phyloP scores from a whole-genome alignment of 2,797 vertebrate genomes.

The Zonotrichia albicollis region DNA sequence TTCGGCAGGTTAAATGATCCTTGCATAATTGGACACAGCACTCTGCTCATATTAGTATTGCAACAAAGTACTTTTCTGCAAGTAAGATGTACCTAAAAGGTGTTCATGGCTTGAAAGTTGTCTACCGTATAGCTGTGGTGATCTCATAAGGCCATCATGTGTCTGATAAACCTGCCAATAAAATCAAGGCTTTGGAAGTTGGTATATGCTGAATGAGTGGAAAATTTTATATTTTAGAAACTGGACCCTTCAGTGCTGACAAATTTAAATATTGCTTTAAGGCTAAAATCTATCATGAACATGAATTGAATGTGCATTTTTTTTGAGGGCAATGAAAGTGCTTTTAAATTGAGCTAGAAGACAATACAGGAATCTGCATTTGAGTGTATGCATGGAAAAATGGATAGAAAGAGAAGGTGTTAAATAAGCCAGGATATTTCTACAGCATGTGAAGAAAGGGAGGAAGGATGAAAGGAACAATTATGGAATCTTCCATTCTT shows the following conservation, averaged over 20 bases:
- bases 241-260: neutral
- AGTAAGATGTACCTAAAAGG: neutral
- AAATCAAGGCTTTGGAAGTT: neutral
- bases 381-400: neutral
- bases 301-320: neutral
- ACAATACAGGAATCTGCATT: neutral
- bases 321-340: neutral
- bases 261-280: neutral
- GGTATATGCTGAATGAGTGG: neutral
- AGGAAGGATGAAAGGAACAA: fast-evolving
- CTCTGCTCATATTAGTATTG: neutral
- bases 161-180: neutral
- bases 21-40: neutral
- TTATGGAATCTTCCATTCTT: neutral
- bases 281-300: neutral
- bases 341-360: neutral
- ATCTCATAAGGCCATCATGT: neutral
- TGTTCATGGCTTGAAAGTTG: neutral
- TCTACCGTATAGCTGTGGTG: neutral
- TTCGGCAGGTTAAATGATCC: neutral
- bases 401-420: neutral
- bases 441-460: neutral
- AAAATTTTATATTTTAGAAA: neutral
- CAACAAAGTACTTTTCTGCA: neutral
- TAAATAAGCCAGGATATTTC: neutral